A percentile compares a stretch with the other conserved stretches of the same genome.
These are phyloP conservation scores for Elephas maximus DNA, from an alignment of 2,113 vertebrate species.

Conservation along the genomic window DNA sequence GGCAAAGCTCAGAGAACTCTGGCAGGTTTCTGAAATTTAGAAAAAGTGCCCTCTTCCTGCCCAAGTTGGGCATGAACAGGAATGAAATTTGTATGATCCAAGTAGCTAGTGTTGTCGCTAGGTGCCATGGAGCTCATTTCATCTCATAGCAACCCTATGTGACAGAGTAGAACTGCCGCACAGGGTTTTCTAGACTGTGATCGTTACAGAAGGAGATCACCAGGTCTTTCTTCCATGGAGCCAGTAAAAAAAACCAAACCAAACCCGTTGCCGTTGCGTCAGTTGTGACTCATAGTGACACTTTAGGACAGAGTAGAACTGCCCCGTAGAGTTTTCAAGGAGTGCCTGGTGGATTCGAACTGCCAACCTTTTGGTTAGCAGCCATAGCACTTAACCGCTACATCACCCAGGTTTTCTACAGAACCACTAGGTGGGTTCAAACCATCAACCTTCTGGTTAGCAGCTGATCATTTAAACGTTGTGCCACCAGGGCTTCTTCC, in stretches of 20 bases:
- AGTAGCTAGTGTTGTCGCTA: background rate
- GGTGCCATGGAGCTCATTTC: background rate
- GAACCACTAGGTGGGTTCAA: background rate
- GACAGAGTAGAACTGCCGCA: background rate
- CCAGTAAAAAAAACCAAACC: no score
- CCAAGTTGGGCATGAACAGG: background rate
- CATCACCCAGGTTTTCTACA: background rate
- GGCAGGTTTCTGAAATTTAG: background rate
- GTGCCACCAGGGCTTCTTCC: background rate
- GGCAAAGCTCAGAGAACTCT: background rate
- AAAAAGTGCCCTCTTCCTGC: background rate
- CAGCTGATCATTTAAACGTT: no score
- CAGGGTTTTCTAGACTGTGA: background rate
- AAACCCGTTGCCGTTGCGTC: no score
- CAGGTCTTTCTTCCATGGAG: background rate
- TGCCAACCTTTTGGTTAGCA: no score
- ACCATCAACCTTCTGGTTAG: no score
- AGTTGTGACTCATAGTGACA: no score
- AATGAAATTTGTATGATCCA: background rate
- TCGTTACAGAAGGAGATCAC: background rate
- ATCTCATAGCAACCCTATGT: background rate
- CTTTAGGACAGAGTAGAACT: no score
- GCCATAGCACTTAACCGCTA: no score
- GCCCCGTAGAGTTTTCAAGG: no score
- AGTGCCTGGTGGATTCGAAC: no score